phyloP scores from a whole-genome alignment of 2,797 vertebrate genomes.

The Triplophysa yarkandensis region DNA sequence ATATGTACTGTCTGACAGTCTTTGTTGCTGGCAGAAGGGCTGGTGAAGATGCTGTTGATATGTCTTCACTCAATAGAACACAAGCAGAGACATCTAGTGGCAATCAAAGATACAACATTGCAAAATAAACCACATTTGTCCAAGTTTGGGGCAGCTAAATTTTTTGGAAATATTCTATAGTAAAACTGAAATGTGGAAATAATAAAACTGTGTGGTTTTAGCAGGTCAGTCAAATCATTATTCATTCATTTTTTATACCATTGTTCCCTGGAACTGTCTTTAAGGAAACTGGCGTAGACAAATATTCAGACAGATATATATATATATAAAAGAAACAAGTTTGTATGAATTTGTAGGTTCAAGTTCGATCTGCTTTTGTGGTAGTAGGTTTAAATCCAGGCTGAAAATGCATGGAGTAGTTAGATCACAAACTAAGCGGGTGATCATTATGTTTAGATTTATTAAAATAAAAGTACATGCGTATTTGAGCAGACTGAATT shows the following conservation, averaged over 20 bases:
- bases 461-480: not conserved
- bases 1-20: constrained; percentile 18
- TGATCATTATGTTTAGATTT: not conserved
- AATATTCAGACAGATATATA: not conserved
- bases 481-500: not conserved
- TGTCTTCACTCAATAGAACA: constrained; percentile 61
- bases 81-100: constrained; percentile 82
- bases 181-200: not conserved
- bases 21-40: constrained; percentile 49
- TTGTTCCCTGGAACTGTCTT: not conserved
- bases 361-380: not conserved
- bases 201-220: not conserved
- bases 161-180: not conserved
- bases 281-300: not conserved
- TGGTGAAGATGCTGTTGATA: constrained; percentile 60
- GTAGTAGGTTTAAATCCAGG: too few species aligned
- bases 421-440: constrained; percentile 51
- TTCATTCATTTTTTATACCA: not conserved
- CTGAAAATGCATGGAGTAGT: not conserved
- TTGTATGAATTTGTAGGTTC: not conserved
- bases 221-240: not conserved
- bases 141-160: not conserved
- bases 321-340: not conserved
- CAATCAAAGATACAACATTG: constrained; percentile 56
- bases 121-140: not conserved